Evolutionary conservation across 2,888 invertebrate genomes (phyloP).

Genomic region (Phaonia tiefii): DNA sequence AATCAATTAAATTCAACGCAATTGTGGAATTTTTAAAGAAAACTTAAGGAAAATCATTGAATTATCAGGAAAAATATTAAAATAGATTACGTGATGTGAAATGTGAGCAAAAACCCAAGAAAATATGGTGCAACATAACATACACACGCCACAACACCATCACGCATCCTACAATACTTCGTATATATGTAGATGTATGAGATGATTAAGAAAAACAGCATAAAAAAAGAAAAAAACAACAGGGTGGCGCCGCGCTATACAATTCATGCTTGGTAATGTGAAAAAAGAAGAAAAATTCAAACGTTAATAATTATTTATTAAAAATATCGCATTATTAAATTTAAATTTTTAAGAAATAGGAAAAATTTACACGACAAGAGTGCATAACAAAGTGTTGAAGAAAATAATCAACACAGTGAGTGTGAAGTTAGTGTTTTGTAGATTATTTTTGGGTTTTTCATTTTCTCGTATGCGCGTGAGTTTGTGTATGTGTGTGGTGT

Average conservation of each 20-base stretch:
- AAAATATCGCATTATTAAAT: no score
- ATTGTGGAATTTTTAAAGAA: not conserved
- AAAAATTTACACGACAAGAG: no score
- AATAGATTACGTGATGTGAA: constrained; percentile 35
- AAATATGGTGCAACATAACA: constrained; percentile 53
- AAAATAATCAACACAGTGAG: constrained; percentile 59
- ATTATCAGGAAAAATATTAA: not conserved
- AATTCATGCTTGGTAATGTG: no score
- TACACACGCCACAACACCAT: no score
- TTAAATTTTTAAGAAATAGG: no score
- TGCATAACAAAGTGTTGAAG: constrained; percentile 4
- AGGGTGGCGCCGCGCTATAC: not conserved
- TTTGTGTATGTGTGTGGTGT: not conserved
- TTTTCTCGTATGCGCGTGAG: not conserved
- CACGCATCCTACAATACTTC: not conserved
- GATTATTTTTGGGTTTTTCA: constrained; percentile 46
- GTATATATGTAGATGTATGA: constrained; percentile 40
- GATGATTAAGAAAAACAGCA: constrained; percentile 36
- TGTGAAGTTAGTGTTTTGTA: constrained; percentile 26
- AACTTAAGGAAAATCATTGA: not conserved
- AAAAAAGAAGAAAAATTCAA: no score
- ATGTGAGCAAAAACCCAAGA: not conserved
- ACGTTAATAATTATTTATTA: no score
- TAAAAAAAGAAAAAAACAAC: constrained; percentile 23
- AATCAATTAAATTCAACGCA: not conserved